A percentile compares a stretch with the other conserved stretches of the same genome.
These are phyloP conservation scores for Graphium colonna DNA, from an alignment of 2,888 invertebrate genomes.

Conservation along the genomic window DNA sequence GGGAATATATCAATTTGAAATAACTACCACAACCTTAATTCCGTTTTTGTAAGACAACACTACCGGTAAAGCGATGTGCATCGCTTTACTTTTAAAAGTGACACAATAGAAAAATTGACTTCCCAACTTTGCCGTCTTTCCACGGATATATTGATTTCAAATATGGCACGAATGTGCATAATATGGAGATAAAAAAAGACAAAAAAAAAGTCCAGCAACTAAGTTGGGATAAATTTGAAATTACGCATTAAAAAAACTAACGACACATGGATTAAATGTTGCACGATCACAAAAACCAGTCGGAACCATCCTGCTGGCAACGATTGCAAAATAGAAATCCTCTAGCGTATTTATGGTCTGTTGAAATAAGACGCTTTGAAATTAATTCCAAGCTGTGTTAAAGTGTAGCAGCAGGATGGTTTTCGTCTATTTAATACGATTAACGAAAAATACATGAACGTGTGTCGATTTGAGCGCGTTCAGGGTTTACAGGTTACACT, in stretches of 20 bases:
- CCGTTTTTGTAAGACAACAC: slow-evolving; percentile 66
- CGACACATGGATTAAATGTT: slow-evolving; percentile 49
- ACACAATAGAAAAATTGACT: slow-evolving; percentile 37
- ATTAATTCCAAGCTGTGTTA: slow-evolving; percentile 30
- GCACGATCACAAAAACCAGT: slow-evolving; percentile 41
- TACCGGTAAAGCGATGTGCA: slow-evolving; percentile 49
- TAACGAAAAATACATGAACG: slow-evolving; percentile 16
- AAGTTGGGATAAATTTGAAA: slow-evolving; percentile 70
- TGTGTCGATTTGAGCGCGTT: slow-evolving; percentile 25
- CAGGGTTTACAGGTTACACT: slow-evolving; percentile 93
- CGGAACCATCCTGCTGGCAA: slow-evolving; percentile 58
- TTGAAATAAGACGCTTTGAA: slow-evolving; percentile 34
- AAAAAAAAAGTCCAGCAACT: slow-evolving; percentile 67
- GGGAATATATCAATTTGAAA: slow-evolving; percentile 73
- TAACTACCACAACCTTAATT: slow-evolving; percentile 79
- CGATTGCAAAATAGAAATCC: slow-evolving; percentile 34
- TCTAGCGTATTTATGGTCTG: slow-evolving; percentile 23
- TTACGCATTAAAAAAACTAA: slow-evolving; percentile 47
- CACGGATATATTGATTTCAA: slow-evolving; percentile 35
- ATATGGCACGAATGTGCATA: slow-evolving; percentile 53
- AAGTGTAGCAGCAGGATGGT: slow-evolving; percentile 26
- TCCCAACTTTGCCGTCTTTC: slow-evolving; percentile 45
- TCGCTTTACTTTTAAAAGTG: slow-evolving; percentile 45
- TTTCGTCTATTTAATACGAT: slow-evolving; percentile 18
- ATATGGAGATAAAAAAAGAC: slow-evolving; percentile 34